These are phyloP conservation scores for Elymnias hypermnestra DNA, from an alignment of 1,140 invertebrate species.

Conservation along the genomic window DNA sequence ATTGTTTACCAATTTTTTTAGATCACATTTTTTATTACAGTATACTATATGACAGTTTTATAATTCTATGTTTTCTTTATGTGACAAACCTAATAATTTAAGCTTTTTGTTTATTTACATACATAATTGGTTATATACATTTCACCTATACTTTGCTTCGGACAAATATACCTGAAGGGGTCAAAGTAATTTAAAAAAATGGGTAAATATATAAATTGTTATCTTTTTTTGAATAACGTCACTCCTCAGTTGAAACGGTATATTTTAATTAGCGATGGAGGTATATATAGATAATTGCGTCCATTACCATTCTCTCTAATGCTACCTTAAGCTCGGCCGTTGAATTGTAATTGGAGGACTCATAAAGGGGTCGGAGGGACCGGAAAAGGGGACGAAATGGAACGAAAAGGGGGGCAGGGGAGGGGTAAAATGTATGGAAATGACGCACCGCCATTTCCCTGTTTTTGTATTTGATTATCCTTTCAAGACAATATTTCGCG, in stretches of 20 bases:
- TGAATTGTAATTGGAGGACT: slow-evolving; percentile 68
- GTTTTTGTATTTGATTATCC: slow-evolving; percentile 76
- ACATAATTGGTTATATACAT: neutral
- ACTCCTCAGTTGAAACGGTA: neutral
- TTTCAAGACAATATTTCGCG: slow-evolving; percentile 75
- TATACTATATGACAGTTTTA: too few species aligned
- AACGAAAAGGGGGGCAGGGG: slow-evolving; percentile 35
- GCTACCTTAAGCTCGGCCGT: slow-evolving; percentile 66
- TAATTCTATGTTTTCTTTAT: too few species aligned
- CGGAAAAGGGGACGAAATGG: slow-evolving; percentile 59
- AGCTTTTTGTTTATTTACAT: too few species aligned
- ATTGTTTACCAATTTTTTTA: too few species aligned
- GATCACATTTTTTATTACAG: too few species aligned
- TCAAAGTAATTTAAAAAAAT: too few species aligned
- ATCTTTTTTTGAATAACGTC: neutral
- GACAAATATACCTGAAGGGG: too few species aligned
- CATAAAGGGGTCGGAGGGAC: slow-evolving; percentile 59
- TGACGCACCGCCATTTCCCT: slow-evolving; percentile 73
- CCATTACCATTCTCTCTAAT: slow-evolving; percentile 65
- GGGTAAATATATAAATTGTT: too few species aligned
- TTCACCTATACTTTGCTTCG: neutral
- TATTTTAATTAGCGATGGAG: slow-evolving; percentile 22
- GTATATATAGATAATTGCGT: slow-evolving; percentile 54
- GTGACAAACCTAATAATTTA: too few species aligned
- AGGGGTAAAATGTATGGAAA: slow-evolving; percentile 68